These are phyloP conservation scores for Heliconius himera DNA, from an alignment of 1,140 invertebrate genomes.

Conservation along the genomic window DNA sequence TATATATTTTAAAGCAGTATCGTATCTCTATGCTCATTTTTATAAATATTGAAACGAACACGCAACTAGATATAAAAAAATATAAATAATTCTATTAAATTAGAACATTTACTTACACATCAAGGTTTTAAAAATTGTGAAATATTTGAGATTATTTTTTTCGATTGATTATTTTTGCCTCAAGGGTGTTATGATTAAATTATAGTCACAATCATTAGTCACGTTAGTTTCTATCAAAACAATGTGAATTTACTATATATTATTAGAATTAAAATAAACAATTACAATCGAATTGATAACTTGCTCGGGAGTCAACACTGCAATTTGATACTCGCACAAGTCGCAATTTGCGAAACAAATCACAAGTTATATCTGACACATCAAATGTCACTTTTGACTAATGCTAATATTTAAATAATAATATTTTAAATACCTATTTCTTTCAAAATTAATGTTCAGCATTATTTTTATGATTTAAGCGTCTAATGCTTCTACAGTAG, in stretches of 20 bases:
- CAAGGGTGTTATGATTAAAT: not conserved
- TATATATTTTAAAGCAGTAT: too few relatives aligned
- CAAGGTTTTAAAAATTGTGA: slow-evolving; percentile 13
- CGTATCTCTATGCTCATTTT: not conserved
- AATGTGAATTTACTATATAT: slow-evolving; percentile 2
- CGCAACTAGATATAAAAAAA: slow-evolving; percentile 14
- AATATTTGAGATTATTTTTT: not conserved
- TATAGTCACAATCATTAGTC: not conserved
- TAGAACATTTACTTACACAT: slow-evolving; percentile 8
- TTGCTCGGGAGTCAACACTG: slow-evolving; percentile 9
- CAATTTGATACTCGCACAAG: slow-evolving; percentile 8
- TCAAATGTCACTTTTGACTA: not conserved
- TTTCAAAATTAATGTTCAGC: too few relatives aligned
- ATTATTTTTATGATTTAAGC: too few relatives aligned
- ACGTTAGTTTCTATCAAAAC: not conserved
- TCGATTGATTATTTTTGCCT: not conserved
- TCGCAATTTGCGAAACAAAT: slow-evolving; percentile 5
- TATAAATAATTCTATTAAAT: slow-evolving; percentile 14
- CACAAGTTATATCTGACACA: slow-evolving; percentile 2
- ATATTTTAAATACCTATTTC: too few relatives aligned
- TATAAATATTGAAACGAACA: not conserved
- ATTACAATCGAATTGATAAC: not conserved
- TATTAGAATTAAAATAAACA: not conserved
- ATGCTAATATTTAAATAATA: too few relatives aligned
- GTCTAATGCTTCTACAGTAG: too few relatives aligned